Base-by-base conservation (phyloP, 1,140 invertebrate species). In the Cyclina sinensis region DNA sequence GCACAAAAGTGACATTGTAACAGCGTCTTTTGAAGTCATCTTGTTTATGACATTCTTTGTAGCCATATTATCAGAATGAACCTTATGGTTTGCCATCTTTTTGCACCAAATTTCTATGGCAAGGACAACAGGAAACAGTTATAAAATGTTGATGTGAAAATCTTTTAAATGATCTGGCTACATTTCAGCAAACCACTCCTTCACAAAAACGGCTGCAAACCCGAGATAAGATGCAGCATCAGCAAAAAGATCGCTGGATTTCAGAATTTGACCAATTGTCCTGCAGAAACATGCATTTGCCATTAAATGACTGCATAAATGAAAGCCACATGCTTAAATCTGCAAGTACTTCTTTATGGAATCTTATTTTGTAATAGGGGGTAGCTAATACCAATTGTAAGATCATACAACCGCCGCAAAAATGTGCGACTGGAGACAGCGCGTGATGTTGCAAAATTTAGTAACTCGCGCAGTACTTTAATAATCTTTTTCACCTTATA, bases 21-120 rank as follows among this genome's bases (percentile, higher is more conserved):
- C 51, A 54, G 51, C n/a, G 21, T 90, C 35, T 70, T 88, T 88
- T 24, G 78, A 80, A 2, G 91, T 59, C 35, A 68, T 39, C 79
- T 91, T 92, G 32, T 92, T 92, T 2, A 89, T 89, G 1, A 91
- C 80, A 54, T 84, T 21, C 43, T 90, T 85, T 5, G 90, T 84
- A 30, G 87, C 79, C n/a, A n/a, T 27, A 91, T 92, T 91, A 43
- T 92, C 91, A 35, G 86, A 84, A n/a, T 89, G 65, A 27, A 92
- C 35, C 70, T 86, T 88, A 51, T 84, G 51, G 54, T 90, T 91
- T 21, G 7, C 30, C 14, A 91, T 21, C 32, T 84, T 46, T 18
- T 70, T 0, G 0, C 89, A 86, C 89, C 89, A 86, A 18, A 81
- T 48, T 81, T 91, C 82, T 16, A 89, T 5, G 14, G 81, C 86